Conservation (phyloP, 1,140 invertebrate genomes). For the Brachionus rubens region DNA sequence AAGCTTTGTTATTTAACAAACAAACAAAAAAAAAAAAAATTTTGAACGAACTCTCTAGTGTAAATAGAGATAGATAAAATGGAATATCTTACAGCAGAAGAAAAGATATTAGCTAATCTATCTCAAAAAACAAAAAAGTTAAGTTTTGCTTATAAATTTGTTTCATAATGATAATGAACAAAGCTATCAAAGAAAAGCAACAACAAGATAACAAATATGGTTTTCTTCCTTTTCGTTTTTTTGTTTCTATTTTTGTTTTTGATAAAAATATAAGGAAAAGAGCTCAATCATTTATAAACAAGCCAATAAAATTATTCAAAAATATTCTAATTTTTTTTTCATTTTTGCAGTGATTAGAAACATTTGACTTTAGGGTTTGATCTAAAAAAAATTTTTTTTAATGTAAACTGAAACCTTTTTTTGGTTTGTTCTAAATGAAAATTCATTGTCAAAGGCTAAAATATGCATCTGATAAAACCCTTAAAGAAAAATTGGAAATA, state of each 20-base stretch:
- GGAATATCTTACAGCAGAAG: no score
- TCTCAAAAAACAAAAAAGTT: neutral
- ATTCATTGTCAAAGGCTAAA: slow-evolving; percentile 40
- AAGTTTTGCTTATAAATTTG: neutral
- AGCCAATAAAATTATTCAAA: neutral
- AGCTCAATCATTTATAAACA: neutral
- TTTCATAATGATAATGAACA: slow-evolving; percentile 17
- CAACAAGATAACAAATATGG: neutral
- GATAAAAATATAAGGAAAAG: no score
- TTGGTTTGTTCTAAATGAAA: slow-evolving; percentile 14
- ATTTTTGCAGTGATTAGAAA: neutral
- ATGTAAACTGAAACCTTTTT: neutral
- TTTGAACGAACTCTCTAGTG: no score
- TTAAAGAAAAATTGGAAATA: slow-evolving; percentile 45
- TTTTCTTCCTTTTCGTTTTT: neutral
- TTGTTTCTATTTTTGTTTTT: no score
- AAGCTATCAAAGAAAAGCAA: slow-evolving; percentile 26
- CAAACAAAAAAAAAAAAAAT: neutral
- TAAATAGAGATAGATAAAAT: neutral
- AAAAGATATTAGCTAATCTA: neutral
- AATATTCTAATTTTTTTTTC: neutral
- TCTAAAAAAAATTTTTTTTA: no score
- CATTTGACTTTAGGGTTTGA: slow-evolving; percentile 1
- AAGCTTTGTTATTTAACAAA: neutral
- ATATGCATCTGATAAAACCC: slow-evolving; percentile 44